Conservation (phyloP, 1,140 invertebrate genomes). For the Lepidurus apus region DNA sequence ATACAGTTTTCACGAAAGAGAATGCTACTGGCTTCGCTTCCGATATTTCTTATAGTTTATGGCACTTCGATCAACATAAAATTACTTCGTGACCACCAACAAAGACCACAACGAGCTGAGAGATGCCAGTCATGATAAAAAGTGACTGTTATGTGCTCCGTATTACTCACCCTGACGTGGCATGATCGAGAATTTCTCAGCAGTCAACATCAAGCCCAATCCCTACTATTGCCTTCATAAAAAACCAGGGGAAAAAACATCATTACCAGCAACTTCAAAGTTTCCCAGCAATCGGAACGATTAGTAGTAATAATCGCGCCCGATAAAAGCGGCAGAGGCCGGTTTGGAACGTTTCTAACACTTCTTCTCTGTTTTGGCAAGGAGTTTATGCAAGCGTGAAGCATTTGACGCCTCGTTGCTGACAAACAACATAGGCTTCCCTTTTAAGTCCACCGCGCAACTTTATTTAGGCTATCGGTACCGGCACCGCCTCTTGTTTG, state of each 20-base stretch:
- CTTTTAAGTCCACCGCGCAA: slow-evolving; percentile 14
- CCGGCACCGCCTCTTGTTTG: slow-evolving; percentile 9
- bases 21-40: not conserved
- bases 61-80: not conserved
- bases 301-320: not conserved
- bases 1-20: no score
- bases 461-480: slow-evolving; percentile 18
- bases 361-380: not conserved
- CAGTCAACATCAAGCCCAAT: not conserved
- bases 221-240: not conserved
- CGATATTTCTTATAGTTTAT: not conserved
- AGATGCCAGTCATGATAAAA: not conserved
- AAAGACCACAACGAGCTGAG: not conserved
- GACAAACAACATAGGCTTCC: slow-evolving; percentile 3
- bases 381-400: not conserved
- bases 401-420: slow-evolving; percentile 17
- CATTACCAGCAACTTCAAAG: not conserved
- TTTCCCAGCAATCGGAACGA: not conserved
- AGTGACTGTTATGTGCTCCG: not conserved
- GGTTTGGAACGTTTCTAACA: not conserved
- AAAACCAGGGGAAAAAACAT: not conserved
- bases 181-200: not conserved
- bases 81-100: slow-evolving; percentile 2
- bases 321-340: not conserved
- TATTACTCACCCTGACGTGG: not conserved